Percentiles rank a stretch among this genome's conserved stretches.
These are phyloP conservation scores for Protobothrops mucrosquamatus DNA, from an alignment of 2,113 vertebrate species.

Conservation along the genomic window DNA sequence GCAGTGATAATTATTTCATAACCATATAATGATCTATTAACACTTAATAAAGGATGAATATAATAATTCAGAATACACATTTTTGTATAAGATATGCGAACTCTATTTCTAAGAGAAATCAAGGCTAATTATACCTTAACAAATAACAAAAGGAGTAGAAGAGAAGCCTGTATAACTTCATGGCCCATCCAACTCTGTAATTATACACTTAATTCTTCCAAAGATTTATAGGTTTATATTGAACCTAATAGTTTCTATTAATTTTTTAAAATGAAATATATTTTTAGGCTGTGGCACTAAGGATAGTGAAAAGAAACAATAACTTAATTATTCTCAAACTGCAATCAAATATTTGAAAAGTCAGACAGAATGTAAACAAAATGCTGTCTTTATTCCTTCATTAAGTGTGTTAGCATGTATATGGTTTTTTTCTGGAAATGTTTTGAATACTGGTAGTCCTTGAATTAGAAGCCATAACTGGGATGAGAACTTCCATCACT, in stretches of 20 bases:
- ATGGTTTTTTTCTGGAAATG: constrained; percentile 26
- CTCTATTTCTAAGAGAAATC: background rate
- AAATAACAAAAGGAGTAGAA: background rate
- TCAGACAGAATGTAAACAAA: constrained; percentile 25
- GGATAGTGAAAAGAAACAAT: constrained; percentile 33
- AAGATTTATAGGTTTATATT: constrained; percentile 4
- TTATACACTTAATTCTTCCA: background rate
- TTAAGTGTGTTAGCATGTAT: background rate
- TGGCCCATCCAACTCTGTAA: background rate
- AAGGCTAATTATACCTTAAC: background rate
- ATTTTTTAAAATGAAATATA: constrained; percentile 1
- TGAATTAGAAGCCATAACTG: background rate
- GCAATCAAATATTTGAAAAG: constrained; percentile 37
- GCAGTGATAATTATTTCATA: background rate
- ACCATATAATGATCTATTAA: background rate
- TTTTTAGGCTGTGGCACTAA: constrained; percentile 15
- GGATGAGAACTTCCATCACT: background rate
- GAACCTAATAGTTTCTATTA: constrained; percentile 1
- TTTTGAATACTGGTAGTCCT: constrained; percentile 34
- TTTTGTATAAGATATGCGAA: background rate
- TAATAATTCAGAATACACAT: background rate
- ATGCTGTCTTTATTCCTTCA: constrained; percentile 9
- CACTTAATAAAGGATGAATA: background rate
- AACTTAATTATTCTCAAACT: constrained; percentile 42
- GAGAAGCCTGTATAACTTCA: background rate